These are phyloP conservation scores for Cyphomyrus plagiostoma DNA, from an alignment of 2,113 vertebrate genomes.

Conservation along the genomic window DNA sequence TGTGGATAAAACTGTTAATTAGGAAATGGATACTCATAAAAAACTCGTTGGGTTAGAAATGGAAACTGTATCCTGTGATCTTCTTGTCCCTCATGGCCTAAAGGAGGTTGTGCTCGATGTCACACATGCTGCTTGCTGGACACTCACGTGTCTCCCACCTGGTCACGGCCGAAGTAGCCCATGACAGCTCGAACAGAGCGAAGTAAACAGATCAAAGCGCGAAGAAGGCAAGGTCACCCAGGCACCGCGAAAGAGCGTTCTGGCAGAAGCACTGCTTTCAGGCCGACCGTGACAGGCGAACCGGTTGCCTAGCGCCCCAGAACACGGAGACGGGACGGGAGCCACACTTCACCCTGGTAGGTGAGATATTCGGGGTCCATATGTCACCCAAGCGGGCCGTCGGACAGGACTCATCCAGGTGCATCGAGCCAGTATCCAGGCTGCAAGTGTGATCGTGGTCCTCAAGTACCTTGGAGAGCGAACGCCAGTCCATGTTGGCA, in stretches of 20 bases:
- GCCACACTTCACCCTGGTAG: not conserved
- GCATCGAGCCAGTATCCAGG: not conserved
- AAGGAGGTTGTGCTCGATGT: not conserved
- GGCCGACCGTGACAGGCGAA: not conserved
- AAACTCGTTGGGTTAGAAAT: not conserved
- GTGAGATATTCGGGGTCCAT: not conserved
- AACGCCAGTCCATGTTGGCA: conserved; percentile 84
- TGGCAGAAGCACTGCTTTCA: not conserved
- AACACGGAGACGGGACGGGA: not conserved
- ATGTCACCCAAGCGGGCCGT: not conserved
- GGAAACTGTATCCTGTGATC: not conserved
- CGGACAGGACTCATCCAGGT: not conserved
- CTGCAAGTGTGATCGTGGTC: not conserved
- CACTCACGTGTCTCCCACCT: not conserved
- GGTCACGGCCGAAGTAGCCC: not conserved
- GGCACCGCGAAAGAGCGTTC: not conserved
- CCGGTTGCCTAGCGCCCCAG: not conserved
- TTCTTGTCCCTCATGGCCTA: not conserved
- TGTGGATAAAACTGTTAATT: not conserved
- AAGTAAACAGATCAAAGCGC: not conserved
- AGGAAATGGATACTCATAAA: not conserved
- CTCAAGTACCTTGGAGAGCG: conserved; percentile 72
- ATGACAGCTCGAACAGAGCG: not conserved
- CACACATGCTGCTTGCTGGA: not conserved
- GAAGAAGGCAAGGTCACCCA: not conserved